Conservation (phyloP, 2,888 invertebrate species). For the Rhingia campestris region DNA sequence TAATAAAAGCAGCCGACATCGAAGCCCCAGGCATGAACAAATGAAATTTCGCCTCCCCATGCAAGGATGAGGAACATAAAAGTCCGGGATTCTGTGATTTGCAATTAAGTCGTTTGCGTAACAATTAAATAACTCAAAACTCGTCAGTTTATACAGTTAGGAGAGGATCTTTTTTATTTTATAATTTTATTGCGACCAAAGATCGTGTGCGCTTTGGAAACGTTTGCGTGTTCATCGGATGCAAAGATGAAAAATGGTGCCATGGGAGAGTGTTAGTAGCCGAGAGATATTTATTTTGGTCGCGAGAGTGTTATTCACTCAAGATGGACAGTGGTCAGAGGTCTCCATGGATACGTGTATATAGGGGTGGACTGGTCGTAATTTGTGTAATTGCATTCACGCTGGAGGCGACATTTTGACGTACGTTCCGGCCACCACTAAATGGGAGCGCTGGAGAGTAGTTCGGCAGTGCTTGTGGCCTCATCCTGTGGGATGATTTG, state of each 20-base stretch:
- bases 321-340: conserved; percentile 28
- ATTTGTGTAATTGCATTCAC: conserved; percentile 82
- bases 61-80: conserved; percentile 30
- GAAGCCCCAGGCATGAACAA: conserved; percentile 56
- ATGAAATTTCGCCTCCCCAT: conserved; percentile 66
- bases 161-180: conserved; percentile 29
- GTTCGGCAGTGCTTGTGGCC: conserved; percentile 38
- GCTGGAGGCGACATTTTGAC: conserved; percentile 82
- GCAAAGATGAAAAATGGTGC: conserved; percentile 75
- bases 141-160: conserved; percentile 55
- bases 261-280: conserved; percentile 74
- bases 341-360: background rate
- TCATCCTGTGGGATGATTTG: conserved; percentile 46
- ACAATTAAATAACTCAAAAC: conserved; percentile 81
- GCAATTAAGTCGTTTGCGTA: conserved; percentile 82
- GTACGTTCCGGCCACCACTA: conserved; percentile 78
- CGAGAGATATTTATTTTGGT: conserved; percentile 76
- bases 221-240: conserved; percentile 54
- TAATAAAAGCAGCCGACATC: conserved; percentile 73
- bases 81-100: conserved; percentile 65
- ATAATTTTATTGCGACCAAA: conserved; percentile 34
- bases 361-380: conserved; percentile 78
- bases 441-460: conserved; percentile 45
- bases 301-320: conserved; percentile 58
- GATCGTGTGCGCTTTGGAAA: conserved; percentile 33